Evolutionary conservation across 2,113 vertebrate species (phyloP), one percentile per base, ranked within the genome.

Genomic region (Lasiurus cinereus): DNA sequence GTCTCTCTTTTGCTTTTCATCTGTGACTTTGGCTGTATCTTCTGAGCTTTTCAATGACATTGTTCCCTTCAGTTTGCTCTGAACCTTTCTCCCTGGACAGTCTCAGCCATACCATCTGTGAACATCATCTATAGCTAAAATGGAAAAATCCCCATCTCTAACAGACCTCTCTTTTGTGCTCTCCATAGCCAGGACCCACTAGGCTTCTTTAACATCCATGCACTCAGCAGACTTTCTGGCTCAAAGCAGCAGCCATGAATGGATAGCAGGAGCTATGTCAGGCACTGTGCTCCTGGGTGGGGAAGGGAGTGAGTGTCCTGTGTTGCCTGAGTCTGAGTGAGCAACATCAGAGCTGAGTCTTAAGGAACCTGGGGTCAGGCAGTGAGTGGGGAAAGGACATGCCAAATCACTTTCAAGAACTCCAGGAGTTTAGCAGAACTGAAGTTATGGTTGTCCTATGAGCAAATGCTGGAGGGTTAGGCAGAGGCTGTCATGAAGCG

Each of bases 1-100:
- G 19, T 78, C 33, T 86, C 5, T 94, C 52, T 74, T 56, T 52
- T 78, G 48, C 74, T 62, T 96, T 87, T 79, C 29, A 73, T 6
- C 16, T 82, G 24, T 73, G 31, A 29, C 59, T 85, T 83, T 85
- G 87, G 9, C 69, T 83, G 18, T 88, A 78, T 67, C 67, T 72
- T 70, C 64, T 78, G 36, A 73, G 62, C 56, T 84, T 27, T 74
- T 83, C 43, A 59, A 1, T 78, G 33, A n/a, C 76, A 3, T 92
- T 74, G 31, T 83, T 73, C 29, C 19, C 66, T 77, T 12, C 50
- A 10, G 18, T 74, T 94, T 96, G 9, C 77, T 83, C 54, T 89
- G 69, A 50, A 66, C 46, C 43, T 18, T 33, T 64, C 29, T 86
- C 73, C 48, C 22, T 90, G n/a, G 74, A 16, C 22, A 83, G 16